A percentile compares a stretch with the other conserved stretches of the same genome.
phyloP scores from a whole-genome alignment of 2,888 invertebrate species.

The Phoronis australis region DNA sequence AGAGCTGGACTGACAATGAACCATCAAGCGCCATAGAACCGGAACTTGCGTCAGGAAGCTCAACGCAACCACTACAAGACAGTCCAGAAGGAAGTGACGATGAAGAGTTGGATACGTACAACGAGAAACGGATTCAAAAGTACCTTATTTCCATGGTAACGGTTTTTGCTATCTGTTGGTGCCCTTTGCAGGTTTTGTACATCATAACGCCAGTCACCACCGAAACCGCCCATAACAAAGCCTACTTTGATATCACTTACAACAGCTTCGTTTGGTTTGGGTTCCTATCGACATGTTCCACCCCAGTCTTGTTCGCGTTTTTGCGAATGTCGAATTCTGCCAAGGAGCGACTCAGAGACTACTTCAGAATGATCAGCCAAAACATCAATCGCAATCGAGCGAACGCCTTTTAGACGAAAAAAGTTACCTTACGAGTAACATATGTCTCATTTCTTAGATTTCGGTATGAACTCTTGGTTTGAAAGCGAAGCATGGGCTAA shows the following conservation, averaged over 20 bases:
- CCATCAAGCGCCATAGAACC: constrained; percentile 16
- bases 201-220: constrained; percentile 63
- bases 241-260: constrained; percentile 66
- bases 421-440: too few relatives aligned
- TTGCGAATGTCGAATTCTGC: constrained; percentile 58
- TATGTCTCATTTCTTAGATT: too few relatives aligned
- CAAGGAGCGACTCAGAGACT: constrained; percentile 40
- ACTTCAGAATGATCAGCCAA: too few relatives aligned
- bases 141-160: constrained; percentile 66
- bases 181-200: constrained; percentile 62
- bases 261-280: constrained; percentile 67
- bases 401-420: too few relatives aligned
- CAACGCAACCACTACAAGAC: constrained; percentile 6
- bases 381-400: too few relatives aligned
- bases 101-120: constrained; percentile 48
- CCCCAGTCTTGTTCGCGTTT: constrained; percentile 62
- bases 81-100: constrained; percentile 15
- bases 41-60: constrained; percentile 4
- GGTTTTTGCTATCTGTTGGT: constrained; percentile 63
- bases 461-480: too few relatives aligned
- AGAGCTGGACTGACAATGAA: constrained; percentile 14
- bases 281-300: constrained; percentile 65
- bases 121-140: constrained; percentile 65
- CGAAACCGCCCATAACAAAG: constrained; percentile 67
- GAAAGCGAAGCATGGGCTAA: too few relatives aligned